These are phyloP conservation scores for Hirundichthys speculiger DNA, from an alignment of 2,113 vertebrate species.

Conservation along the genomic window DNA sequence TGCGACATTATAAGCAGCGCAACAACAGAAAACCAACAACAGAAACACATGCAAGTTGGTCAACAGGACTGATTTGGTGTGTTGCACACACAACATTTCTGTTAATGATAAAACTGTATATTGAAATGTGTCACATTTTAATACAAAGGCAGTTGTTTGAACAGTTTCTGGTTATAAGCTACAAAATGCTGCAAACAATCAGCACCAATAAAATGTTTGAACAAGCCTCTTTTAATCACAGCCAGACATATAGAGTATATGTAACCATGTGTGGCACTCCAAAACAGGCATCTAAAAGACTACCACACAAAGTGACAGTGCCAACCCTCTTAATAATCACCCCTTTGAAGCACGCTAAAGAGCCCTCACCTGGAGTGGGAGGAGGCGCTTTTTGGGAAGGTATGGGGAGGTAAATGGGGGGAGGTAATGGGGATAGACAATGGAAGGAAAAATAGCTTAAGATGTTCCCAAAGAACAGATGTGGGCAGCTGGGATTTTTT, in stretches of 20 bases:
- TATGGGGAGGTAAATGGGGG: neutral
- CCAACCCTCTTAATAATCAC: constrained; percentile 30
- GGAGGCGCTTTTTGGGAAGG: constrained; percentile 11
- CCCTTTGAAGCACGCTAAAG: constrained; percentile 44
- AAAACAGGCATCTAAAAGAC: neutral
- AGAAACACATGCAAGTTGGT: no score
- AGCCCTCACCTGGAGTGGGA: constrained; percentile 6
- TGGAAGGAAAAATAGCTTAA: neutral
- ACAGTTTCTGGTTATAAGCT: no score
- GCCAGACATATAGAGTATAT: neutral
- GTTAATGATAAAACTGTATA: no score
- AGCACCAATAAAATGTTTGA: no score
- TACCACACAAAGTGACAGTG: constrained; percentile 20
- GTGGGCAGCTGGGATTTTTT: constrained; percentile 17
- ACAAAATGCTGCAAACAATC: no score
- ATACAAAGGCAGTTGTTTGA: no score
- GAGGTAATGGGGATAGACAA: constrained; percentile 7
- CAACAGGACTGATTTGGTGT: no score
- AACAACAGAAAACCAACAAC: no score
- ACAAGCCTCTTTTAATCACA: no score
- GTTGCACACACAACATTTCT: no score
- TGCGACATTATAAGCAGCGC: no score
- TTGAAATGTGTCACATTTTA: no score
- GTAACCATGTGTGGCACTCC: neutral
- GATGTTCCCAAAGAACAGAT: constrained; percentile 15